Evolutionary conservation across 2,888 invertebrate genomes (phyloP), one percentile per base, ranked within the genome.

Genomic region (Ceriagrion tenellum): DNA sequence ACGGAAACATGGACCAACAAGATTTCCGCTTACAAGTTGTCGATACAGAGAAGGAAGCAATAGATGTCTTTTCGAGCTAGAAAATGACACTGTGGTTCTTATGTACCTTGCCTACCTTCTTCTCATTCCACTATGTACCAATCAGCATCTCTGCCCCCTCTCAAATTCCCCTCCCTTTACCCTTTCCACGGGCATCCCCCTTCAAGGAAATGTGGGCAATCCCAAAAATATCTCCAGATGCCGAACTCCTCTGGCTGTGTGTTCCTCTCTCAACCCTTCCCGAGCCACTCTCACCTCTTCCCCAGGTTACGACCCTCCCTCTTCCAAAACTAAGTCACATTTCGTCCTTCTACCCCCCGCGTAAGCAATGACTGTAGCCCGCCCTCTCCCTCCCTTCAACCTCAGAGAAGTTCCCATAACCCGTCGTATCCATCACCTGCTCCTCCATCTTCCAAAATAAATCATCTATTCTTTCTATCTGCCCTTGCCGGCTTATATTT

Each of bases 371-470:
- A 26, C 55, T 89, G 26, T 10, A 89, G 55, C 13, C n/a, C 30
- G 0, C 40, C 30, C 88, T 13, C 40, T 10, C 88, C 89, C 18
- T n/a, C n/a, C 26, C 89, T 55, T 26, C 0, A 10, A 20, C 88
- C 55, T 26, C 89, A 26, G 55, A 81, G 89, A 35, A 81, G 81
- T 81, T 93, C 93, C 59, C 63, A 59, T 81, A 81, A 81, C 81
- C 81, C 81, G 81, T 93, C 93, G 63, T 74, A 93, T 93, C 69
- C 93, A 93, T 93, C 93, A 93, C 93, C 93, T 93, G 69, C 69
- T 93, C 47, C 47, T 69, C 91, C 91, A 91, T 91, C 59, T 91
- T 59, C 59, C 59, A 91, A 63, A 91, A 69, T 69, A 93, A 93
- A 69, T 55, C 40, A 69, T 69, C 93, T 55, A 47, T 69, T 93